Percentiles rank a stretch among this genome's conserved stretches.
These are phyloP conservation scores for Nipponacmea schrenckii DNA, from an alignment of 2,888 invertebrate genomes.

Conservation along the genomic window DNA sequence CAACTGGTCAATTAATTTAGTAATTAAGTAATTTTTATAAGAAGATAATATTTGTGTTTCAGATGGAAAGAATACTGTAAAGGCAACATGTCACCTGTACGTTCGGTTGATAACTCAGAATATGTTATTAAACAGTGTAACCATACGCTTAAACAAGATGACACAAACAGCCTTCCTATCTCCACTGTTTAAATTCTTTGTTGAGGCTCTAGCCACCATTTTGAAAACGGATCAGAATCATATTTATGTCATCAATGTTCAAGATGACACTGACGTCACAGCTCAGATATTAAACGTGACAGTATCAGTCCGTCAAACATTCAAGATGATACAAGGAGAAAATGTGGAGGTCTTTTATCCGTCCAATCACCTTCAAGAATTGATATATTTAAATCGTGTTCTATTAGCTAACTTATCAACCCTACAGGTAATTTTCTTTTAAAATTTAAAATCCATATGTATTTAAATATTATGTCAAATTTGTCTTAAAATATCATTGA, in stretches of 20 bases:
- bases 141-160: constrained; percentile 91
- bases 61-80: constrained; percentile 94
- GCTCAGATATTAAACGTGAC: constrained; percentile 89
- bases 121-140: constrained; percentile 93
- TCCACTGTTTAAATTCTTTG: constrained; percentile 84
- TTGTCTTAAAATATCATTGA: too few relatives aligned
- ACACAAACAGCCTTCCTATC: constrained; percentile 91
- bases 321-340: constrained; percentile 32
- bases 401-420: constrained; percentile 88
- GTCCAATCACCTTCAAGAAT: constrained; percentile 89
- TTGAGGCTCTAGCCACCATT: constrained; percentile 90
- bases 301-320: constrained; percentile 79
- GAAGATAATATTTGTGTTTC: constrained; percentile 25
- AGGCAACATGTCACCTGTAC: constrained; percentile 89
- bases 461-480: too few relatives aligned
- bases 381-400: constrained; percentile 91
- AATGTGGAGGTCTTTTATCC: constrained; percentile 79
- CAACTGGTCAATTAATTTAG: too few relatives aligned
- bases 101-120: constrained; percentile 92
- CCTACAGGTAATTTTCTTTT: constrained; percentile 74
- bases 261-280: constrained; percentile 88
- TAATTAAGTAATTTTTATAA: too few relatives aligned
- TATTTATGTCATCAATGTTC: constrained; percentile 90
- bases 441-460: too few relatives aligned
- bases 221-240: constrained; percentile 92